Evolutionary conservation across 2,113 vertebrate genomes (phyloP).

Genomic region (Melanotaenia duboulayi): DNA sequence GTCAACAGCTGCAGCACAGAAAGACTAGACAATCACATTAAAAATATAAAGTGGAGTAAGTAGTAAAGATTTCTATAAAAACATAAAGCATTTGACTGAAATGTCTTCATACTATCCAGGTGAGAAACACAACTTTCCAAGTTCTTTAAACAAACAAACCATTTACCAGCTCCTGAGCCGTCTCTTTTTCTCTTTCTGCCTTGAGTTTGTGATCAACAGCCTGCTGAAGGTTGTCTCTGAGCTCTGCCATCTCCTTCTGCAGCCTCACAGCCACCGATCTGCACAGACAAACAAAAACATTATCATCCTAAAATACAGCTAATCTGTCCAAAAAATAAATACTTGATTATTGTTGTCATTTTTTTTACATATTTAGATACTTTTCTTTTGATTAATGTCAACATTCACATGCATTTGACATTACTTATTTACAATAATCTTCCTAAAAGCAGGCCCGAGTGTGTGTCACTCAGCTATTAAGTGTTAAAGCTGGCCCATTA

Average conservation of each 20-base stretch:
- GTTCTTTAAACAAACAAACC: slow-evolving; percentile 31
- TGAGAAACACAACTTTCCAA: neutral
- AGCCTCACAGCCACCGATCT: slow-evolving; percentile 60
- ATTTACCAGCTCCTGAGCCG: slow-evolving; percentile 59
- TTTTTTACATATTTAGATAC: neutral
- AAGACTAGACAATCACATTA: slow-evolving; percentile 20
- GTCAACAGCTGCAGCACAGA: neutral
- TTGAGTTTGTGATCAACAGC: slow-evolving; percentile 60
- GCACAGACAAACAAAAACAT: slow-evolving; percentile 25
- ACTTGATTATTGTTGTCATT: neutral
- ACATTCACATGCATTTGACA: slow-evolving; percentile 6
- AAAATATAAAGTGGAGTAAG: slow-evolving; percentile 2
- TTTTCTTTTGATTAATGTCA: neutral
- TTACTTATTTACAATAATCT: neutral
- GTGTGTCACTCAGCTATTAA: slow-evolving; percentile 4
- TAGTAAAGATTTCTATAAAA: slow-evolving; percentile 7
- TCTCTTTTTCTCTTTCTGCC: slow-evolving; percentile 57
- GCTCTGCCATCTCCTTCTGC: slow-evolving; percentile 59
- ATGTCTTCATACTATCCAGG: neutral
- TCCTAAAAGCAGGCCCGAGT: slow-evolving; percentile 15
- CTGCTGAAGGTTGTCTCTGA: slow-evolving; percentile 60
- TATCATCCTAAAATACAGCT: neutral
- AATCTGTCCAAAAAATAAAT: neutral
- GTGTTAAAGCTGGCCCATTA: slow-evolving; percentile 44
- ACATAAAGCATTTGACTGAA: neutral